These are phyloP conservation scores for Talpa occidentalis DNA, from an alignment of 2,113 vertebrate genomes.

Conservation along the genomic window DNA sequence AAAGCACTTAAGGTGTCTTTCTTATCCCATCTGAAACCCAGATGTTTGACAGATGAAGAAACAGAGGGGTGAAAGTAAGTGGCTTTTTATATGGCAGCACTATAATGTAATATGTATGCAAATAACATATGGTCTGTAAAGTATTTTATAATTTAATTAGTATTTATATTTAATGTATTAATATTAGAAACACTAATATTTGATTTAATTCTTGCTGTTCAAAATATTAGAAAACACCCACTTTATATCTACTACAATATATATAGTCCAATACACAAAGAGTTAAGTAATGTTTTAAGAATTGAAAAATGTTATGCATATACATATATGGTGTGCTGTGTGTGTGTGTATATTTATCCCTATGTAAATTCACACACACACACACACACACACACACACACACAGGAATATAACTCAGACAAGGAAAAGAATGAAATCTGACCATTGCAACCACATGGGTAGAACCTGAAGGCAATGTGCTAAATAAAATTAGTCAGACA, in stretches of 20 bases:
- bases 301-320: no score
- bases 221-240: not conserved
- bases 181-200: conserved; percentile 4
- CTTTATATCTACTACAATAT: not conserved
- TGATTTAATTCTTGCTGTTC: not conserved
- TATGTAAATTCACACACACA: no score
- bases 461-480: not conserved
- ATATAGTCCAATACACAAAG: not conserved
- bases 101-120: not conserved
- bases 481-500: not conserved
- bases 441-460: not conserved
- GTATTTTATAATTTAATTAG: not conserved
- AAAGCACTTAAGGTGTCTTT: not conserved
- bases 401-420: not conserved
- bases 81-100: not conserved
- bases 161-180: not conserved
- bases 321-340: no score
- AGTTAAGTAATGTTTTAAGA: not conserved
- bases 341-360: no score
- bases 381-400: no score
- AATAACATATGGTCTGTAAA: not conserved
- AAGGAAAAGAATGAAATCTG: not conserved
- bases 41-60: not conserved
- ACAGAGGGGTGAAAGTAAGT: not conserved
- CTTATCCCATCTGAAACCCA: conserved; percentile 1